Evolutionary conservation across 1,140 invertebrate genomes (phyloP).

Genomic region (Archivesica marissinica): DNA sequence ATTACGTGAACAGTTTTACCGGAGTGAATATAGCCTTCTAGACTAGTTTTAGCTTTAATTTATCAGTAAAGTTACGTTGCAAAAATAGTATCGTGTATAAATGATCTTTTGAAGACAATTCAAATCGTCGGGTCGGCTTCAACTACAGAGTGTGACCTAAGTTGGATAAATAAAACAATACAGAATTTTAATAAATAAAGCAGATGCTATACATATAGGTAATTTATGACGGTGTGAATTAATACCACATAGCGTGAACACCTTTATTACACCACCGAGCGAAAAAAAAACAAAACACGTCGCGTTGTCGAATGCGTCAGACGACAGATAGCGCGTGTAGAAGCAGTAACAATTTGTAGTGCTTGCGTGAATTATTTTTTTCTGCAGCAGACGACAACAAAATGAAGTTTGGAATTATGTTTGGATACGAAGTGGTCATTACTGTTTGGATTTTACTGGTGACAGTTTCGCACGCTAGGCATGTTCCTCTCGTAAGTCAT

Average conservation of each 20-base stretch:
- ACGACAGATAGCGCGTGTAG: conserved; percentile 7
- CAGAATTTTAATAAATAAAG: too few species aligned
- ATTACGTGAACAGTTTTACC: too few species aligned
- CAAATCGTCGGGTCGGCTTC: too few species aligned
- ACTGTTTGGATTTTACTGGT: conserved; percentile 5
- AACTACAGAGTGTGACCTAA: too few species aligned
- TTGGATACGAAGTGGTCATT: neutral
- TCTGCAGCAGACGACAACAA: neutral
- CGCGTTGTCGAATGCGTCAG: neutral
- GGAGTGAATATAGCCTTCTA: too few species aligned
- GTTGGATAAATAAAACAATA: too few species aligned
- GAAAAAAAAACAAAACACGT: neutral
- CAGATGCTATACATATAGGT: too few species aligned
- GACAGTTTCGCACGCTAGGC: neutral
- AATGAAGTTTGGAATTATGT: neutral
- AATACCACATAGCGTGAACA: conserved; percentile 9
- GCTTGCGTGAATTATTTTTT: neutral
- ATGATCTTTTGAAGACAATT: too few species aligned
- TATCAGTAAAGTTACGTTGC: too few species aligned
- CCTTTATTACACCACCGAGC: neutral
- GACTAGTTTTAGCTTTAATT: too few species aligned
- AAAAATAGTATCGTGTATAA: too few species aligned
- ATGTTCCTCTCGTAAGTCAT: conserved; percentile 14
- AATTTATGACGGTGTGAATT: too few species aligned
- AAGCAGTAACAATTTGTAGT: neutral